Conservation (phyloP, 2,888 invertebrate species). For the Pteria penguin region DNA sequence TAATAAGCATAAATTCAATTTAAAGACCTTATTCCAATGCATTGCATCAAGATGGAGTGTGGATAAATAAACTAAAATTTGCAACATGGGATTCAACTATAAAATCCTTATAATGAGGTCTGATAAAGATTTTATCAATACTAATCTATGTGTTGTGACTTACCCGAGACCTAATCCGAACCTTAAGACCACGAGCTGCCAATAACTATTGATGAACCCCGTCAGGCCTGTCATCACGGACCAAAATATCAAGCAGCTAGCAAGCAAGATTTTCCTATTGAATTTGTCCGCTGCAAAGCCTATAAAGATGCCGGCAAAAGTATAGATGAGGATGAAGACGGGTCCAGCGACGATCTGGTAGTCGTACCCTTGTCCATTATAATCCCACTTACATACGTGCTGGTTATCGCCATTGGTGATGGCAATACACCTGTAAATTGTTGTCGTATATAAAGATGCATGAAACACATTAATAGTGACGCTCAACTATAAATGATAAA, state of each 20-base stretch:
- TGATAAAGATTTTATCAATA: no score
- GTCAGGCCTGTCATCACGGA: slow-evolving; percentile 91
- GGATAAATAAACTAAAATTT: no score
- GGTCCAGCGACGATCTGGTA: slow-evolving; percentile 96
- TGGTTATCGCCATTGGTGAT: slow-evolving; percentile 35
- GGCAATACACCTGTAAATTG: slow-evolving; percentile 50
- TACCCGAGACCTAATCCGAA: slow-evolving; percentile 93
- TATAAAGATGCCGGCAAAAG: slow-evolving; percentile 91
- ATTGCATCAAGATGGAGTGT: no score
- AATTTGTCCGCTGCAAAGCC: slow-evolving; percentile 86
- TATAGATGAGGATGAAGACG: slow-evolving; percentile 94
- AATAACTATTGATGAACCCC: slow-evolving; percentile 91
- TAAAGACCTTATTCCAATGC: no score
- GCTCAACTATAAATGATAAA: no score
- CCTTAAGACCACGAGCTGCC: slow-evolving; percentile 92
- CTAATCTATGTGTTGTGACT: no score
- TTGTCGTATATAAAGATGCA: no score
- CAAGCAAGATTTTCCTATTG: slow-evolving; percentile 82
- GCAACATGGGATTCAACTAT: no score
- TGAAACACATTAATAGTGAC: no score
- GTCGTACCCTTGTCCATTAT: slow-evolving; percentile 94
- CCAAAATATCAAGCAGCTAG: slow-evolving; percentile 89
- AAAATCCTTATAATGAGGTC: no score
- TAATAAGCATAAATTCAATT: no score
- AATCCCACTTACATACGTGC: slow-evolving; percentile 92